phyloP scores from a whole-genome alignment of 2,113 vertebrate species.

The Cinclus cinclus region DNA sequence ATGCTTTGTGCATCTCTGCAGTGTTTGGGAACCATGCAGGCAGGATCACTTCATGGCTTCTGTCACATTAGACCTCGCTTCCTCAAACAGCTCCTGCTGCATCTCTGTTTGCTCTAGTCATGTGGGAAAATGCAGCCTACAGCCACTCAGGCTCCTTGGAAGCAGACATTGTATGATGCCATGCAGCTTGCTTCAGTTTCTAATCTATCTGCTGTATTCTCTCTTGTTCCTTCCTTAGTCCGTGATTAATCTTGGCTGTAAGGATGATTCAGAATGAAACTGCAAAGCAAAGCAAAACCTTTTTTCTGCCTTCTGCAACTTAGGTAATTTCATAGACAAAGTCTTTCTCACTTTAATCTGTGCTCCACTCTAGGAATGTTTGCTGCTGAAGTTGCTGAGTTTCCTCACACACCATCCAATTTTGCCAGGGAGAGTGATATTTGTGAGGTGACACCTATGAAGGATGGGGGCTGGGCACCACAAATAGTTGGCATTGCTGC shows the following conservation, averaged over 20 bases:
- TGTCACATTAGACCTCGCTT: rapidly evolving
- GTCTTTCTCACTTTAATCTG: constrained; percentile 74
- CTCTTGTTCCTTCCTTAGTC: not conserved
- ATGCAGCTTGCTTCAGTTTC: not conserved
- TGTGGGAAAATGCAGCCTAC: not conserved
- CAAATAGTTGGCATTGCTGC: constrained; percentile 71
- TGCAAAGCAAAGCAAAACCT: not conserved
- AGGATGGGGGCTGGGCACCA: constrained; percentile 30
- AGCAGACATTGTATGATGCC: not conserved
- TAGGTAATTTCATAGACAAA: not conserved
- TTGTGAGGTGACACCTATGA: constrained; percentile 6
- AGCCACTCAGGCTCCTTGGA: not conserved
- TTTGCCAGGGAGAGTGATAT: constrained; percentile 55
- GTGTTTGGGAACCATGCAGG: not conserved
- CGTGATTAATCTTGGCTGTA: not conserved
- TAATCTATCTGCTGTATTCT: not conserved
- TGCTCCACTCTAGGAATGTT: constrained; percentile 56
- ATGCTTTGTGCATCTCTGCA: not conserved
- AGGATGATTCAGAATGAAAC: not conserved
- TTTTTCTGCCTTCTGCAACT: not conserved
- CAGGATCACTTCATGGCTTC: not conserved
- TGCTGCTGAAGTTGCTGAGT: constrained; percentile 63
- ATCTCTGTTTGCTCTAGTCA: not conserved
- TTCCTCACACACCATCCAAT: constrained; percentile 76
- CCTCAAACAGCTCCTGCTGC: not conserved